Percentiles rank a stretch among this genome's conserved stretches.
Evolutionary conservation across 2,888 invertebrate species (phyloP).

Genomic region (Coleophora flavipennella): DNA sequence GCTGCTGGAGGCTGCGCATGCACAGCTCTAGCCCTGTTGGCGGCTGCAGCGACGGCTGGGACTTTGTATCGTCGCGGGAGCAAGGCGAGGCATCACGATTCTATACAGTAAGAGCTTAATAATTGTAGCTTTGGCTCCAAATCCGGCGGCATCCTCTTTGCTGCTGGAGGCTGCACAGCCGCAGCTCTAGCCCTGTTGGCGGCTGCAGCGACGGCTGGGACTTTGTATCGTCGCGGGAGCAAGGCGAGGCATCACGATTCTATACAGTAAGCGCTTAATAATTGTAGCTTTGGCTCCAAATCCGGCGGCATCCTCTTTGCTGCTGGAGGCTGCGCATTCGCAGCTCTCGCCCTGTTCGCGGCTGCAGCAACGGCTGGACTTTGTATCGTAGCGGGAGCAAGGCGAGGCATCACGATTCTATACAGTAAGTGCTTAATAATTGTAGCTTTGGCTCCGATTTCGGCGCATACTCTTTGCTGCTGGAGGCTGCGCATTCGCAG

Average conservation of each 20-base stretch:
- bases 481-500: too few relatives aligned
- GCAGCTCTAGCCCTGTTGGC: conserved; percentile 78
- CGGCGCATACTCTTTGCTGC: too few relatives aligned
- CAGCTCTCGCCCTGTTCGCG: too few relatives aligned
- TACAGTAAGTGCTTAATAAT: conserved; percentile 64
- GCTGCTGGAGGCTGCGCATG: conserved; percentile 88
- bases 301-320: too few relatives aligned
- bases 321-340: too few relatives aligned
- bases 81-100: conserved; percentile 78
- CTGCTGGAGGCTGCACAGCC: conserved; percentile 87
- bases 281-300: too few relatives aligned
- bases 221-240: conserved; percentile 76
- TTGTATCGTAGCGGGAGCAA: conserved; percentile 78
- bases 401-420: conserved; percentile 76
- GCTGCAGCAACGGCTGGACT: conserved; percentile 78
- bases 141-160: conserved; percentile 80
- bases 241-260: conserved; percentile 79
- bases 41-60: conserved; percentile 79
- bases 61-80: conserved; percentile 77
- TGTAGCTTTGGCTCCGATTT: too few relatives aligned
- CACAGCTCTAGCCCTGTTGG: conserved; percentile 76
- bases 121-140: conserved; percentile 55
- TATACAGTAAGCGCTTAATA: conserved; percentile 66
- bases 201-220: conserved; percentile 78
- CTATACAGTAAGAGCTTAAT: conserved; percentile 70